Evolutionary conservation across 2,888 invertebrate genomes (phyloP).

Genomic region (Nomada ferruginata): DNA sequence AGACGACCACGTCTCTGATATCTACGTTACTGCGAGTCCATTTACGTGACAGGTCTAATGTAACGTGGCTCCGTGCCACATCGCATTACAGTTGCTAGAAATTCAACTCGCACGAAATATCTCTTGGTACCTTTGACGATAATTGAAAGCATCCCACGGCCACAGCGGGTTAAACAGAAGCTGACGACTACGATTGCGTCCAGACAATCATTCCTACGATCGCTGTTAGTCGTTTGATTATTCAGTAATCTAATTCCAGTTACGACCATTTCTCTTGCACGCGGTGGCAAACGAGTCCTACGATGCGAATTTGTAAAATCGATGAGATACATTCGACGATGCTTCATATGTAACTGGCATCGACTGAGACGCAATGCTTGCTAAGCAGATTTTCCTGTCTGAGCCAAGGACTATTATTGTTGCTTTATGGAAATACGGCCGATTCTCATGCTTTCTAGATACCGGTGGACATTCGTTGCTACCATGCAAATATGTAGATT

Average conservation of each 20-base stretch:
- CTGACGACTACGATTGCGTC: not conserved
- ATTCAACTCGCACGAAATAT: conserved; percentile 42
- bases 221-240: conserved; percentile 27
- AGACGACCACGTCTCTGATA: conserved; percentile 34
- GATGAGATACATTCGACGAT: conserved; percentile 45
- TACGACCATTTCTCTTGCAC: not conserved
- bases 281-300: not conserved
- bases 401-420: conserved; percentile 66
- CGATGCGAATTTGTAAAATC: conserved; percentile 52
- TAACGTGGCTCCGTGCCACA: conserved; percentile 46
- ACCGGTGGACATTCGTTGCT: conserved; percentile 12
- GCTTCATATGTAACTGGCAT: conserved; percentile 28
- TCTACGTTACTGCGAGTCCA: conserved; percentile 44
- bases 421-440: conserved; percentile 41
- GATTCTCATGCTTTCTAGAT: conserved; percentile 23
- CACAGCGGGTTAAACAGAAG: conserved; percentile 17
- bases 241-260: conserved; percentile 34
- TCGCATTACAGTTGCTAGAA: conserved; percentile 40
- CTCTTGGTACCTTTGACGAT: conserved; percentile 42
- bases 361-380: conserved; percentile 53
- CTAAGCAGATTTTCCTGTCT: conserved; percentile 74
- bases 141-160: conserved; percentile 28
- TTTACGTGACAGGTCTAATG: conserved; percentile 56
- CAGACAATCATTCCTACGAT: not conserved
- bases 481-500: conserved; percentile 7